A percentile compares a stretch with the other conserved stretches of the same genome.
Evolutionary conservation across 2,113 vertebrate species (phyloP).

Genomic region (Panurus biarmicus): DNA sequence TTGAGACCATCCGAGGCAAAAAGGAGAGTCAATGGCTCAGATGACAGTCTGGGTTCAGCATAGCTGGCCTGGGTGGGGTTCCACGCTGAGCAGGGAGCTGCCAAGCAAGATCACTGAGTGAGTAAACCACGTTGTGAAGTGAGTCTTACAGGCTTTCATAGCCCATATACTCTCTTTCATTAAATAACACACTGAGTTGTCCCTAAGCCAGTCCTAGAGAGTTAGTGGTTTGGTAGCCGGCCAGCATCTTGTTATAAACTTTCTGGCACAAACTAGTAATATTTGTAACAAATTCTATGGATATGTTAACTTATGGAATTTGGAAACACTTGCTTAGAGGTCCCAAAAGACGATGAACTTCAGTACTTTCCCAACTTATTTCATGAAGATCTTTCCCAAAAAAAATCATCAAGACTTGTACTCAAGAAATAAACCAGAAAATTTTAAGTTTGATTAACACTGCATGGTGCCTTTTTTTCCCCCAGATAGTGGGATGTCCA

Average conservation of each 20-base stretch:
- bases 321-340: background rate
- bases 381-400: background rate
- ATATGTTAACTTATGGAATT: constrained; percentile 26
- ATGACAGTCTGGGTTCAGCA: background rate
- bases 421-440: constrained; percentile 13
- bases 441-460: background rate
- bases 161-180: background rate
- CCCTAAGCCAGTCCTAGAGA: constrained; percentile 15
- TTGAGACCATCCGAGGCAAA: background rate
- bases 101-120: background rate
- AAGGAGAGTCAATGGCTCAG: background rate
- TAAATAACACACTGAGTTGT: constrained; percentile 16
- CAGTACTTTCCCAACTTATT: background rate
- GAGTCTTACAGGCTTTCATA: background rate
- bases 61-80: constrained; percentile 16
- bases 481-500: background rate
- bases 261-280: constrained; percentile 28
- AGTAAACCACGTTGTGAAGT: background rate
- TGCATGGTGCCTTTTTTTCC: background rate
- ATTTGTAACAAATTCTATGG: constrained; percentile 17
- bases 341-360: constrained; percentile 16
- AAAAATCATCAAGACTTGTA: background rate
- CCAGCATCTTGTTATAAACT: constrained; percentile 18
- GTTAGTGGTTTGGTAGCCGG: constrained; percentile 14
- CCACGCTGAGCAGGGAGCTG: background rate